A percentile compares a stretch with the other conserved stretches of the same genome.
Evolutionary conservation across 2,888 invertebrate genomes (phyloP).

Genomic region (Protophormia terraenovae): DNA sequence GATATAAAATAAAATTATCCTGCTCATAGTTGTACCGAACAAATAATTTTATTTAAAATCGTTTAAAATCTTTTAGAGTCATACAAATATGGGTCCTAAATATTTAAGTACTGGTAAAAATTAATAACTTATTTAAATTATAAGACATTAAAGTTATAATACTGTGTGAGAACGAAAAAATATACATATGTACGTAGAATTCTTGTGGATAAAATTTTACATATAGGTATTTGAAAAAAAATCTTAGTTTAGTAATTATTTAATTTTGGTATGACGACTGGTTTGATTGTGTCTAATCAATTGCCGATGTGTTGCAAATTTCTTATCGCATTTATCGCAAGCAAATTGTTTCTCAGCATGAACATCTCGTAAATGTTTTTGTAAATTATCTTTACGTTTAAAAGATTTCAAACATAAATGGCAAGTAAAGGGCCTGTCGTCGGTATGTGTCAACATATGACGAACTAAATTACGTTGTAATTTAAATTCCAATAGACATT

Average conservation of each 20-base stretch:
- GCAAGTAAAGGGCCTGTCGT: constrained; percentile 55
- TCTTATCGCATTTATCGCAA: constrained; percentile 49
- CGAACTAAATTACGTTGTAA: constrained; percentile 58
- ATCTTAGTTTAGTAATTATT: no score
- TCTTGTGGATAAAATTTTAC: no score
- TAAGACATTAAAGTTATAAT: neutral
- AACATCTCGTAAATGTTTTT: constrained; percentile 63
- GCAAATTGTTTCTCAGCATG: constrained; percentile 58
- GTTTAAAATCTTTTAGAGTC: constrained; percentile 3
- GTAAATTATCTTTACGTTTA: constrained; percentile 63
- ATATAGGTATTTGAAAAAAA: no score
- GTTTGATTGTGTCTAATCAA: constrained; percentile 48
- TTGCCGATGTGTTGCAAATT: constrained; percentile 54
- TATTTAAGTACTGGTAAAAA: neutral
- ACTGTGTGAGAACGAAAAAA: constrained; percentile 6
- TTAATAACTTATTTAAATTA: neutral
- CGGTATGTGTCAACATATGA: constrained; percentile 61
- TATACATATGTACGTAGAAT: no score
- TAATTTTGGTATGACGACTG: constrained; percentile 35
- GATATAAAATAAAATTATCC: no score
- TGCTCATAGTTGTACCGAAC: no score
- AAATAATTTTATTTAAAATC: neutral
- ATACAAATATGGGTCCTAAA: constrained; percentile 11
- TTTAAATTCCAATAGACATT: constrained; percentile 60
- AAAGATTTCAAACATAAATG: constrained; percentile 54